Evolutionary conservation across 2,888 invertebrate species (phyloP), one percentile per base, ranked within the genome.

Genomic region (Apotomis turbidana): DNA sequence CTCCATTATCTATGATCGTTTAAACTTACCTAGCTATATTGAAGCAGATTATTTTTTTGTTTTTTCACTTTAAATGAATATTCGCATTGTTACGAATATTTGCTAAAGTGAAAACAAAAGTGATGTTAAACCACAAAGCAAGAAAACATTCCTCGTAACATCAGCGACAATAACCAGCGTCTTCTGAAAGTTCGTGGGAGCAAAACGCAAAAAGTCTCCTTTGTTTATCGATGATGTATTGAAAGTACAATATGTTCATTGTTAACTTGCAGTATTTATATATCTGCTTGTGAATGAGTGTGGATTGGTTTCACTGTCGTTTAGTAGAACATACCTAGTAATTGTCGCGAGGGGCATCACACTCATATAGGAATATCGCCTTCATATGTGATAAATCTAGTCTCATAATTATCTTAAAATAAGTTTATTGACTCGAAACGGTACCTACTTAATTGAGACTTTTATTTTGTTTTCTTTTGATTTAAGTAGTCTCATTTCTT

Each of bases 121-220:
- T 81, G 68, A 74, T 71, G 71, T 62, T 61, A 52, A 59, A 15
- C 38, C 75, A 64, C 73, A 63, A 66, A 69, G 61, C 74, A 86
- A 84, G 80, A 84, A 86, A 79, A 64, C 59, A 76, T 79, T 74
- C 68, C 70, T 77, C 77, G 81, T 82, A 83, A 80, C 76, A 60
- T 76, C 78, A 76, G 76, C 80, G 75, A 81, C 73, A 69, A 69
- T 69, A 66, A 73, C 72, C 72, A 68, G 67, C 68, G 66, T 81
- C 68, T 79, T 80, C 82, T 84, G 89, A 90, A 90, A 89, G 89
- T 82, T 77, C 72, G 81, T 87, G 89, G 77, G 87, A 87, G 82
- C 75, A 74, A 67, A 27, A 70, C 55, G 52, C 72, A 77, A 83
- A 85, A 85, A 82, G 82, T 75, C 55, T 38, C 15, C 71, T 76